A percentile compares a stretch with the other conserved stretches of the same genome.
These are phyloP conservation scores for Zaprionus vittiger DNA, from an alignment of 1,140 invertebrate species.

Conservation along the genomic window DNA sequence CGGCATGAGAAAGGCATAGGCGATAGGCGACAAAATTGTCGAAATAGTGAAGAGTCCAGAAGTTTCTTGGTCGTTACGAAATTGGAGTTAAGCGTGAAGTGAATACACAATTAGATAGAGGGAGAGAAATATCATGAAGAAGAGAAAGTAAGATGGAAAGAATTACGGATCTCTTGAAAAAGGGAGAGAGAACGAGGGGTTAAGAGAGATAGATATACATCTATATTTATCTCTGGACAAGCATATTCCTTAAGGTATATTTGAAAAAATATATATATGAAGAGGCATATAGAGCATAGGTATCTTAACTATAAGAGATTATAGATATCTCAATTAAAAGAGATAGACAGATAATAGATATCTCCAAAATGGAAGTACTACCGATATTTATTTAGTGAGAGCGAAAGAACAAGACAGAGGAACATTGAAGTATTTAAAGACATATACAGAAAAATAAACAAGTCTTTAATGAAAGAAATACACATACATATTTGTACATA, in stretches of 20 bases:
- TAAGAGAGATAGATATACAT: not conserved
- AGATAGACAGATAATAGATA: no score
- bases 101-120: not conserved
- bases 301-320: no score
- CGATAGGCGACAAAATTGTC: slow-evolving; percentile 49
- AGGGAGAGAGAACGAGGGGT: not conserved
- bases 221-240: not conserved
- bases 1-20: slow-evolving; percentile 15
- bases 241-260: not conserved
- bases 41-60: not conserved
- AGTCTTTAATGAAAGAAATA: no score
- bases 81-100: not conserved
- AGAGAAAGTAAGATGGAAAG: not conserved
- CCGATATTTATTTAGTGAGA: not conserved
- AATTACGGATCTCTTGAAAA: not conserved
- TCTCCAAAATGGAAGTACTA: not conserved
- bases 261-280: not conserved
- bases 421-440: not conserved
- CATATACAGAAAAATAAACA: not conserved
- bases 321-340: no score
- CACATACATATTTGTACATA: no score
- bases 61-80: not conserved
- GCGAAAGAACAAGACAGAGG: not conserved
- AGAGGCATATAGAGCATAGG: not conserved
- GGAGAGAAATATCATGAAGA: not conserved